Conservation (phyloP, 2,797 vertebrate species). For the Denticeps clupeoides region DNA sequence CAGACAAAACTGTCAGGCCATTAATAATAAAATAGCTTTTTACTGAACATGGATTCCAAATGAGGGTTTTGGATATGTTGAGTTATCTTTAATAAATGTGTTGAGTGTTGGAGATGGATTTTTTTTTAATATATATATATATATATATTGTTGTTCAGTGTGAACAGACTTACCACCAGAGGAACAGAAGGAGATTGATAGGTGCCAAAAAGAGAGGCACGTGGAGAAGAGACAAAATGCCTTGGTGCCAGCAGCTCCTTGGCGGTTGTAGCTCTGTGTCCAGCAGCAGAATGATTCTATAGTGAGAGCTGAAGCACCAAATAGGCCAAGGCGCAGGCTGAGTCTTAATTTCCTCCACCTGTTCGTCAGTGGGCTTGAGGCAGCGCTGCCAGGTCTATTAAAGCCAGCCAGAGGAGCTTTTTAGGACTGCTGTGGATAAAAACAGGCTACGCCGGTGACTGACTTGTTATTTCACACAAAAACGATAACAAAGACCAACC, state of each 20-base stretch:
- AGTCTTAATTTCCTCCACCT: slow-evolving; percentile 66
- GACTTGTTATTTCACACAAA: no score
- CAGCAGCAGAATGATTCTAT: slow-evolving; percentile 48
- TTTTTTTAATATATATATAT: no score
- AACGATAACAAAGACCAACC: background rate
- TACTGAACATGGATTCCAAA: slow-evolving; percentile 29
- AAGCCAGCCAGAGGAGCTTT: slow-evolving; percentile 59
- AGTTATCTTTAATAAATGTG: no score
- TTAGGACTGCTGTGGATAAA: no score
- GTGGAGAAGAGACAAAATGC: slow-evolving; percentile 6
- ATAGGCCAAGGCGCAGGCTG: slow-evolving; percentile 52
- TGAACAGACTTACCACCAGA: no score
- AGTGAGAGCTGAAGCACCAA: no score
- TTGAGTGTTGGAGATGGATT: no score
- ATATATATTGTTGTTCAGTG: no score
- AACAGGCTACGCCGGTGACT: background rate
- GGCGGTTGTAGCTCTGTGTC: slow-evolving; percentile 54
- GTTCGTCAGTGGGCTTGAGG: slow-evolving; percentile 56
- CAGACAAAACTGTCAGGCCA: slow-evolving; percentile 17
- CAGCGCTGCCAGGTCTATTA: slow-evolving; percentile 77
- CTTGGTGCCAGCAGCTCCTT: slow-evolving; percentile 53
- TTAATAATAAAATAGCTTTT: slow-evolving; percentile 37
- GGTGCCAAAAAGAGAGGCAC: background rate
- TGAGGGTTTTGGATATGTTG: background rate
- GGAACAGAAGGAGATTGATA: background rate